Base-by-base conservation (phyloP, 53 echinoderm and acorn worm species). In the Holothuria scabra region DNA sequence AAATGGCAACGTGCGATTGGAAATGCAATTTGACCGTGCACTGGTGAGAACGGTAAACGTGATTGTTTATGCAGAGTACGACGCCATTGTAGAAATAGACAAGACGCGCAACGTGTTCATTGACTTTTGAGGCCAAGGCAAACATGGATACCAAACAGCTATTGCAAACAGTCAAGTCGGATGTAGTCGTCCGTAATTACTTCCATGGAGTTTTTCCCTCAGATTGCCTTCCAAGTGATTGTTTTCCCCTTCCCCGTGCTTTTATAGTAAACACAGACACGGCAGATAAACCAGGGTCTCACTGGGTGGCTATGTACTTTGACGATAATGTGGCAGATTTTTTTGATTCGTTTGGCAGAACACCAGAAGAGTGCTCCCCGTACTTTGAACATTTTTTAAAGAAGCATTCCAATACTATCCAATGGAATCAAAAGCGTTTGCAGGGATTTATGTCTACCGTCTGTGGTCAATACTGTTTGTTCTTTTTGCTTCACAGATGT, bases 301-400 rank as follows among this genome's bases (percentile, higher is more conserved):
- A n/a, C n/a, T n/a, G n/a, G n/a, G n/a, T n/a, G n/a, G n/a, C n/a
- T n/a, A n/a, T n/a, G n/a, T n/a, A n/a, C n/a, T n/a, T n/a, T n/a
- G n/a, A n/a, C n/a, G n/a, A 83, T 58, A 90, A 90, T 14, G 61
- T 41, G 37, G 66, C 25, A n/a, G 86, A 90, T 12, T 88, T 66
- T 33, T 90, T 90, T 41, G 93, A 93, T 41, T 90, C 93, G 1
- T 90, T 86, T 25, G 90, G 93, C 16, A 25, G 37, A 22, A 81
- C 86, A 25, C 68, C 88, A 0, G 64, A 57, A 34, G 14, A 34
- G 12, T 37, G 68, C 4, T 18, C 68, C 16, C 28, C 68, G 12
- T 8, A 75, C 28, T 75, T 49, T 75, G n/a, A 13, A 75, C 8
- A 28, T n/a, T 75, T 49, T 55, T 75, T 55, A 22, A 75, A 24